Evolutionary conservation across 37 sponge, comb jelly and placozoan species (phyloP), one percentile per base, ranked within the genome.

Genomic region (Axinella damicornis): DNA sequence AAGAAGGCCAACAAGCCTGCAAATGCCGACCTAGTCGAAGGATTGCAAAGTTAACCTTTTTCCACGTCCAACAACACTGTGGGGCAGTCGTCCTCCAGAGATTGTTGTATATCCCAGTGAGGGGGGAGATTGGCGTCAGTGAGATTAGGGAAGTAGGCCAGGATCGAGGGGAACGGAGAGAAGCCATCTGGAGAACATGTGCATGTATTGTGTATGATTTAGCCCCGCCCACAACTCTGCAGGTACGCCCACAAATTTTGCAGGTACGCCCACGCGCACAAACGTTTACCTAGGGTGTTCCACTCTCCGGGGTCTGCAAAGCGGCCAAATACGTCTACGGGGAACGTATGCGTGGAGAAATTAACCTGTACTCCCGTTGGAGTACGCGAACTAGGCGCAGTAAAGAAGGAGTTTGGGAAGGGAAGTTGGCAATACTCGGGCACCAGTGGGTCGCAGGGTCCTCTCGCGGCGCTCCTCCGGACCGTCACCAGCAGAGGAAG

Each of bases 391-490:
- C 52, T 69, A 34, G 59, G 75, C 25, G 33, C 34, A 53, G 89
- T 72, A 65, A 74, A 94, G 80, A 69, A 94, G 30, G 94, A 89
- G 61, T 79, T 94, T 36, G 94, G 94, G 27, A 86, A 89, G 1
- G 94, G 94, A 0, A 94, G 84, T 24, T 54, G 52, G 68, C 94
- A 94, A 71, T 94, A 89, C 61, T 87, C 90, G 1, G 94, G 94
- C 12, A 83, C 84, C 36, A 94, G 83, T 0, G 90, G 80, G 62
- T 94, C 94, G 46, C 94, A 94, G 13, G 90, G 82, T 0, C 89
- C 78, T 46, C 46, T 46, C 9, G 46, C 6, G 9, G 46, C 46
- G 9, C 4, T 46, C 46, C 9, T 46, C 46, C 46, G 4, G 9
- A 46, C 46, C 46, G 9, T 46, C 46, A 9, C 46, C 4, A 46